Evolutionary conservation across 2,113 vertebrate species (phyloP), one percentile per base, ranked within the genome.

Genomic region (Peromyscus californicus): DNA sequence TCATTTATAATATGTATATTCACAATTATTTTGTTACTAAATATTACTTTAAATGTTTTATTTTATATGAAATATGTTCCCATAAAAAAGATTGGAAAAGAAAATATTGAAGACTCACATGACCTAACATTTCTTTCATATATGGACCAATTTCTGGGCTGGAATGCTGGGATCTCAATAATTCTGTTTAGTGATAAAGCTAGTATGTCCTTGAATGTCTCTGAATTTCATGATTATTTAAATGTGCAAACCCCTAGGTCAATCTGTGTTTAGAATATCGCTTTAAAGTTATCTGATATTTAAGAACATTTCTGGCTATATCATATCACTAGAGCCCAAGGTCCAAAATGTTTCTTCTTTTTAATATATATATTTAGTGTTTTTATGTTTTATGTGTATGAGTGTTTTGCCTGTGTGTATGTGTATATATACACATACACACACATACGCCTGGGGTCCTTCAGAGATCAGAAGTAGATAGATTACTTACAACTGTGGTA

Each of bases 241-340:
- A 90, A n/a, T 36, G 10, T 94, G 59, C 57, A 2, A 29, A 92
- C 36, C 10, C 61, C 10, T 70, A 51, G 13, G 13, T 42, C 76
- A 61, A 39, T 90, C 91, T 76, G 48, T 31, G 17, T 84, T 97
- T 48, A 89, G 29, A 89, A 79, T 48, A 48, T 87, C 33, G 4
- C 31, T n/a, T 70, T 78, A 45, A 0, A 61, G 13, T 92, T 33
- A 95, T 3, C 17, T 95, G 61, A 0, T 19, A 2, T 1, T 33
- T 63, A 93, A 33, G 59, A 72, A 97, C 61, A 2, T 83, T 67
- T 94, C 24, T 70, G 65, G 11, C 75, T 80, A 29, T 95, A 17
- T 95, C 22, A 33, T 2, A 0, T 7, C 16, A 5, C 17, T 48
- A 15, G 97, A 85, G 65, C 82, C 11, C 3, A 15, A 70, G 3